Evolutionary conservation across 2,797 vertebrate genomes (phyloP).

Genomic region (Oreonectes daqikongensis): DNA sequence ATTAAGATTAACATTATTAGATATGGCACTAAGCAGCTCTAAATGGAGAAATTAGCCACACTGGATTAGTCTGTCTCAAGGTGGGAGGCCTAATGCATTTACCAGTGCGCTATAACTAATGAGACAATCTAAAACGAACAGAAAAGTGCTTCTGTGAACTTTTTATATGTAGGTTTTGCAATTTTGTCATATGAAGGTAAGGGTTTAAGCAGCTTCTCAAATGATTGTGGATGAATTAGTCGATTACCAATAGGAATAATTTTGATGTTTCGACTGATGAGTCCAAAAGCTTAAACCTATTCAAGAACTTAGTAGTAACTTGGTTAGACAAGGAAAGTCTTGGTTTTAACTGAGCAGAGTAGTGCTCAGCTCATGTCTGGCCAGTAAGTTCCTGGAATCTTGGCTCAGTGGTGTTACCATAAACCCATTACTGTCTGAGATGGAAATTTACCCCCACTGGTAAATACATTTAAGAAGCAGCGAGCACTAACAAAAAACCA

Average conservation of each 20-base stretch:
- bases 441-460: neutral
- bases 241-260: too few species aligned
- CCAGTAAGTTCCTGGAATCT: constrained; percentile 16
- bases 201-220: neutral
- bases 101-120: neutral
- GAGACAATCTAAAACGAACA: neutral
- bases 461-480: neutral
- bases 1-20: constrained; percentile 52
- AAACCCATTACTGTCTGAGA: constrained; percentile 44
- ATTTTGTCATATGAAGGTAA: neutral
- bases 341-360: neutral
- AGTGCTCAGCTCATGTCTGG: neutral
- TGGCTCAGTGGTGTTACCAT: constrained; percentile 30
- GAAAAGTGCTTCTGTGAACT: neutral
- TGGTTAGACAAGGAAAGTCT: neutral
- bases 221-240: neutral
- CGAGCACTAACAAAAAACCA: too few species aligned
- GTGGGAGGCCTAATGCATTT: neutral
- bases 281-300: too few species aligned
- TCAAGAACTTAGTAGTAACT: too few species aligned
- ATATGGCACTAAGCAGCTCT: constrained; percentile 52
- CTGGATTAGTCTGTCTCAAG: constrained; percentile 43
- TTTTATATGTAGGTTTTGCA: neutral
- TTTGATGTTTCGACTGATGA: too few species aligned
- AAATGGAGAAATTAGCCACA: constrained; percentile 35